Conservation (phyloP, 2,797 vertebrate species). For the Malurus leucopterus region DNA sequence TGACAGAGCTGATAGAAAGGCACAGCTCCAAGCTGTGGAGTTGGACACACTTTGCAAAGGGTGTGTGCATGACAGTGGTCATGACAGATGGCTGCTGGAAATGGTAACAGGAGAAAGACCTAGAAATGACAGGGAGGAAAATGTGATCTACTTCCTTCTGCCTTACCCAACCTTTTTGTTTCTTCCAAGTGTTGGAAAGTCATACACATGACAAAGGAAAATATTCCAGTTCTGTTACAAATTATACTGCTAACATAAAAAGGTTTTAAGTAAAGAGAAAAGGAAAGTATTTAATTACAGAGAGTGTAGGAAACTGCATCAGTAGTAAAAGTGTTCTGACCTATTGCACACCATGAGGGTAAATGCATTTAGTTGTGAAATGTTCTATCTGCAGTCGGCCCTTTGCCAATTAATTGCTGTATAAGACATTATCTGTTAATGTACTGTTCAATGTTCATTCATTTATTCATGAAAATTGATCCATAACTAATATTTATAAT, state of each 20-base stretch:
- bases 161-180: background rate
- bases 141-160: background rate
- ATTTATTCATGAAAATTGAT: background rate
- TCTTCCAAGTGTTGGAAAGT: background rate
- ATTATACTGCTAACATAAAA: background rate
- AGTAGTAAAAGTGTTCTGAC: background rate
- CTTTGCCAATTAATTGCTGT: background rate
- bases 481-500: background rate
- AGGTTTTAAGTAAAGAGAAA: background rate
- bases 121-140: background rate
- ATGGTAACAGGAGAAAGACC: background rate
- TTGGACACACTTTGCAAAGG: background rate
- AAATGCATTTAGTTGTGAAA: background rate
- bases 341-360: background rate
- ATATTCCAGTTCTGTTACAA: background rate
- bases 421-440: background rate
- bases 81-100: slow-evolving; percentile 38
- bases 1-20: background rate
- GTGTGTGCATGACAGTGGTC: background rate
- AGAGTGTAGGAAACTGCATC: background rate
- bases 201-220: background rate
- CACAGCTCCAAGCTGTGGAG: slow-evolving; percentile 8
- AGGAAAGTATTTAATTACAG: background rate
- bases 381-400: background rate
- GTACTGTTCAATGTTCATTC: background rate